These are phyloP conservation scores for Mugil cephalus DNA, from an alignment of 2,113 vertebrate genomes.

Conservation along the genomic window DNA sequence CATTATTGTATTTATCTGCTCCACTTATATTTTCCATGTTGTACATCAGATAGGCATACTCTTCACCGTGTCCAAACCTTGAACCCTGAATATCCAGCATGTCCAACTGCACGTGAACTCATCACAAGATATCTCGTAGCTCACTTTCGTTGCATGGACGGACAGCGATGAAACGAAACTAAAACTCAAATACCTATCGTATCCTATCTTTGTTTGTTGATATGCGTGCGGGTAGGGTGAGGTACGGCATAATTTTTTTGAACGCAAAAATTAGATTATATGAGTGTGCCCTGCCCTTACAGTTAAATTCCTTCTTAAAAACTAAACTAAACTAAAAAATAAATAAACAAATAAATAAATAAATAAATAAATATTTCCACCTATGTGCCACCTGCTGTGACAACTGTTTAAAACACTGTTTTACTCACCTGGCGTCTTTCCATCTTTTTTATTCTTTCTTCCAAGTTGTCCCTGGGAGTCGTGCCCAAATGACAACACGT, in stretches of 20 bases:
- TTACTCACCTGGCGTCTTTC: slow-evolving; percentile 51
- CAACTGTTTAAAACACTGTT: too few relatives aligned
- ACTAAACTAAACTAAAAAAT: neutral
- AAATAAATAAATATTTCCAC: too few relatives aligned
- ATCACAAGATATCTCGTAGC: neutral
- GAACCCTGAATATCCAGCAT: neutral
- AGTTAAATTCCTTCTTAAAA: too few relatives aligned
- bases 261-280: neutral
- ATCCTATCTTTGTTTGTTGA: too few relatives aligned
- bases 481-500: slow-evolving; percentile 71
- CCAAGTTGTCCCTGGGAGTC: slow-evolving; percentile 79
- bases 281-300: too few relatives aligned
- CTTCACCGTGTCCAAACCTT: neutral
- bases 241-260: neutral
- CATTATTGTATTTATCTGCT: too few relatives aligned
- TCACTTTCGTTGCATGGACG: slow-evolving; percentile 32
- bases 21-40: too few relatives aligned
- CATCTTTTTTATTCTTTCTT: slow-evolving; percentile 32
- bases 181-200: too few relatives aligned
- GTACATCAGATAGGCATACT: too few relatives aligned
- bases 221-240: neutral
- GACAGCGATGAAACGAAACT: slow-evolving; percentile 69
- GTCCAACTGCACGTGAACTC: neutral
- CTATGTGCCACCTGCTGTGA: too few relatives aligned
- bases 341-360: neutral